Percentiles rank a stretch among this genome's conserved stretches.
Conservation (phyloP, 2,888 invertebrate species). For the Ectemnius lituratus region DNA sequence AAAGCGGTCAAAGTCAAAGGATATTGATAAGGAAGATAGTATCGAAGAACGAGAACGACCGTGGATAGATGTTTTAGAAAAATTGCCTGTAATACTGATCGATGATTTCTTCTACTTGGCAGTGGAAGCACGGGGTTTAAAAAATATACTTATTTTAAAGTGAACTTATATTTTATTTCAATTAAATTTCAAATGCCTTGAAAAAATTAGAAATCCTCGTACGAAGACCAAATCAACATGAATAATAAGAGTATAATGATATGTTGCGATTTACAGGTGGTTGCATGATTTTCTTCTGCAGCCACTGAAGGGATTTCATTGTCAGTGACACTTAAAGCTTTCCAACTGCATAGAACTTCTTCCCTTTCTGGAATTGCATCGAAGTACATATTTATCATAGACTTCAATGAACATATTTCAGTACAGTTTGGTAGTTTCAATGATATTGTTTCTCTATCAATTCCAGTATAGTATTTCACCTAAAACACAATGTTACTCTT, state of each 20-base stretch:
- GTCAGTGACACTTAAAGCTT: neutral
- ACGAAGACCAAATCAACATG: neutral
- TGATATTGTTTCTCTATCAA: constrained; percentile 40
- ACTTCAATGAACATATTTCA: constrained; percentile 48
- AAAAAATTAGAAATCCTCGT: neutral
- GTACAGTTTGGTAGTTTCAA: constrained; percentile 46
- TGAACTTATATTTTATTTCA: neutral
- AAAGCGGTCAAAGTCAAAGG: constrained; percentile 11
- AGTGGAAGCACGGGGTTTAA: constrained; percentile 28
- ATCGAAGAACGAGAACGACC: constrained; percentile 16
- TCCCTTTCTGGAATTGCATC: constrained; percentile 37
- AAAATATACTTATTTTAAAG: constrained; percentile 18
- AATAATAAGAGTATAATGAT: constrained; percentile 8
- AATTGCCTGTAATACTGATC: constrained; percentile 20
- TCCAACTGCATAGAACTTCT: constrained; percentile 42
- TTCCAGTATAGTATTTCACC: constrained; percentile 54
- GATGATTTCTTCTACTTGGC: constrained; percentile 32
- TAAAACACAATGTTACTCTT: constrained; percentile 34
- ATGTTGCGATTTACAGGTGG: constrained; percentile 7
- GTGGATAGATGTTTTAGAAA: constrained; percentile 41
- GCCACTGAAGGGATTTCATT: neutral
- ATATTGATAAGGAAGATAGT: constrained; percentile 5
- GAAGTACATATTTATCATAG: constrained; percentile 28
- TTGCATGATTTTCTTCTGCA: constrained; percentile 10
- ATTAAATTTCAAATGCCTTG: neutral